These are phyloP conservation scores for Plecturocebus donacophilus DNA, from an alignment of 2,113 vertebrate genomes.

Conservation along the genomic window DNA sequence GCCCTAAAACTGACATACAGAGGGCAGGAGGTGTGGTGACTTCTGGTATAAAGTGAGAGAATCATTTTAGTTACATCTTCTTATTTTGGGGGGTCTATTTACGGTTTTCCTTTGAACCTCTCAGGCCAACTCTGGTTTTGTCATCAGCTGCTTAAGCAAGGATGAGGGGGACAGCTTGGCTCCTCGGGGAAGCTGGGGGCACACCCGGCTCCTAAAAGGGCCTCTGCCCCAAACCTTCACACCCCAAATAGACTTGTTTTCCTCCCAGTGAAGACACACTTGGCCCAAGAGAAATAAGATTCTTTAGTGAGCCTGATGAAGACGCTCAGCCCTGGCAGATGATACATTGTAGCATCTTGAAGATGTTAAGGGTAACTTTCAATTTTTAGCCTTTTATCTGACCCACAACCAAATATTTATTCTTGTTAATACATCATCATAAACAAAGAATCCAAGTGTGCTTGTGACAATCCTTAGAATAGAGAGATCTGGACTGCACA, in stretches of 20 bases:
- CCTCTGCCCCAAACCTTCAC: rapidly evolving
- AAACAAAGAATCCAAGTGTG: rapidly evolving
- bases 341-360: not conserved
- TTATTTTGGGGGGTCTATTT: not conserved
- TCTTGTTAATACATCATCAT: not conserved
- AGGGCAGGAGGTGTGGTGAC: not conserved
- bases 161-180: not conserved
- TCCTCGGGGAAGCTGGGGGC: not conserved
- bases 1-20: not conserved
- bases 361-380: not conserved
- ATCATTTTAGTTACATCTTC: too few species aligned
- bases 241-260: not conserved
- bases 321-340: not conserved
- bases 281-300: not conserved
- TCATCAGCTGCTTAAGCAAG: not conserved
- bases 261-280: not conserved
- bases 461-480: not conserved
- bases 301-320: too few species aligned
- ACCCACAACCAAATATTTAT: not conserved
- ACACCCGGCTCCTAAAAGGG: not conserved
- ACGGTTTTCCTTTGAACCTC: not conserved
- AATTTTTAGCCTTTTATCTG: not conserved
- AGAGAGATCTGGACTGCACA: not conserved
- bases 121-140: not conserved
- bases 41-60: not conserved